phyloP scores from a whole-genome alignment of 2,888 invertebrate genomes.

The Melanotus villosus region DNA sequence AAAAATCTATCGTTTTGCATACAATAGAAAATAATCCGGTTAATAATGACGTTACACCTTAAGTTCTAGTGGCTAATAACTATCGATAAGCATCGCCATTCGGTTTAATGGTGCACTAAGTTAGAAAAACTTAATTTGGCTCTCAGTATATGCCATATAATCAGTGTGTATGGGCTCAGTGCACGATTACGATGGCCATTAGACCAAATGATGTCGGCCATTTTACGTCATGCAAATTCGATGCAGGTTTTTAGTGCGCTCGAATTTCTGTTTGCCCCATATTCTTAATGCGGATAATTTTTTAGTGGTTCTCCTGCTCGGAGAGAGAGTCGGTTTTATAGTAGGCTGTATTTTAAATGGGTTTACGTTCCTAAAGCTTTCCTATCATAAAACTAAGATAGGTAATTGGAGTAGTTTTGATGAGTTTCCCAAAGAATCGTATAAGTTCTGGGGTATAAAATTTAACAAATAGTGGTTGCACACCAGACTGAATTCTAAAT shows the following conservation, averaged over 20 bases:
- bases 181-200: too few species aligned
- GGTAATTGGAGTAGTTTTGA: slow-evolving; percentile 27
- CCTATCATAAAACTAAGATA: background rate
- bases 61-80: slow-evolving; percentile 38
- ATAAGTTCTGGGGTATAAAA: slow-evolving; percentile 3
- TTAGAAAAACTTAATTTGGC: slow-evolving; percentile 52
- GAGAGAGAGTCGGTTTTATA: too few species aligned
- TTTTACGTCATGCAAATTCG: slow-evolving; percentile 8
- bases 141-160: slow-evolving; percentile 51
- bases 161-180: slow-evolving; percentile 52
- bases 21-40: background rate
- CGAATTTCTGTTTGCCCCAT: too few species aligned
- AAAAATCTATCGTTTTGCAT: too few species aligned
- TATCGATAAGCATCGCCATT: slow-evolving; percentile 42
- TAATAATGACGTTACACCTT: slow-evolving; percentile 14
- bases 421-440: slow-evolving; percentile 12
- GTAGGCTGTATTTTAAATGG: background rate
- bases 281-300: too few species aligned
- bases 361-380: background rate
- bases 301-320: too few species aligned
- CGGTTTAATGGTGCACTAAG: slow-evolving; percentile 30
- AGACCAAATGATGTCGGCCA: too few species aligned
- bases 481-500: too few species aligned
- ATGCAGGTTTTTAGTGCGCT: too few species aligned
- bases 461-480: slow-evolving; percentile 15